Evolutionary conservation across 2,888 invertebrate species (phyloP).

Genomic region (Iphiclides podalirius): DNA sequence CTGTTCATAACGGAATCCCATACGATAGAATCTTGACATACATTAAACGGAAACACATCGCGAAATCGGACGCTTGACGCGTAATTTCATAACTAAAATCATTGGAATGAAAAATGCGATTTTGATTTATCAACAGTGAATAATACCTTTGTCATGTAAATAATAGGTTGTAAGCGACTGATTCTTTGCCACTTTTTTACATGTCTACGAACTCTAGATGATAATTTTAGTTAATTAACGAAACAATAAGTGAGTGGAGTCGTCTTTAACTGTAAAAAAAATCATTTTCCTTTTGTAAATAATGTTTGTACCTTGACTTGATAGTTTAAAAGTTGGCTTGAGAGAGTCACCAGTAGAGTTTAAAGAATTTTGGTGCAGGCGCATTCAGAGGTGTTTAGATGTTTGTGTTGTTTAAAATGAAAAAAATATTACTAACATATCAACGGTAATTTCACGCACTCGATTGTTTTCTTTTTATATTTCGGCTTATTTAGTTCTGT

Average conservation of each 20-base stretch:
- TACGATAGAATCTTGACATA: no score
- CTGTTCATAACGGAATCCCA: no score
- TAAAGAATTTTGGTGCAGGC: not conserved
- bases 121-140: conserved; percentile 21
- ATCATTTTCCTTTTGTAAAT: conserved; percentile 55
- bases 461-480: no score
- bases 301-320: conserved; percentile 61
- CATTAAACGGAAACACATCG: no score
- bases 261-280: conserved; percentile 53
- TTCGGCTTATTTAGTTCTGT: no score
- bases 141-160: conserved; percentile 56
- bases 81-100: conserved; percentile 26
- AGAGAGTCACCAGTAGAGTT: conserved; percentile 2
- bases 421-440: no score
- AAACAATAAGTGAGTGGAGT: conserved; percentile 45
- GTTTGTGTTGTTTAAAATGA: not conserved
- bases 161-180: conserved; percentile 71
- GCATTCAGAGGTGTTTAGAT: conserved; percentile 1
- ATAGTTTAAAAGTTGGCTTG: conserved; percentile 38
- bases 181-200: conserved; percentile 78
- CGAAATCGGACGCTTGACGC: conserved; percentile 28
- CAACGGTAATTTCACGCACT: not conserved
- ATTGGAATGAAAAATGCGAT: conserved; percentile 30
- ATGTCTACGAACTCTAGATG: conserved; percentile 62
- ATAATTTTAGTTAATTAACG: conserved; percentile 39